Base-by-base conservation (phyloP, 2,113 vertebrate genomes). In the Fregata magnificens region DNA sequence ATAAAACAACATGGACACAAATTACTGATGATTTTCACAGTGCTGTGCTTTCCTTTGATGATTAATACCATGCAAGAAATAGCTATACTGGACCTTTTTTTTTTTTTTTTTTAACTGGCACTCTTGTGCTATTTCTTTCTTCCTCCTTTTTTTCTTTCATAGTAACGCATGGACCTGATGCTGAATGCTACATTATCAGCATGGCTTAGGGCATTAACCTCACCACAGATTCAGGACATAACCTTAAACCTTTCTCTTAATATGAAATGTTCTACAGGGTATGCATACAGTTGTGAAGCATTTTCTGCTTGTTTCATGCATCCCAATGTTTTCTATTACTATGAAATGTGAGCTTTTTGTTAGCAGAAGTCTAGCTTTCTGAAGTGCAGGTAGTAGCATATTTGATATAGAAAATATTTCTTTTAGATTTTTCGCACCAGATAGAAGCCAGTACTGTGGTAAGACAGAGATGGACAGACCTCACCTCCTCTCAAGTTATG, bases 21-120 rank as follows among this genome's bases (percentile, higher is more conserved):
- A 90, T 90, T 92, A 69, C 73, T 91, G 70, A 80, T 82, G 45
- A 77, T 87, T 86, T 93, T 78, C 82, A 59, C 29, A 90, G 82
- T 44, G 31, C 38, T 89, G 34, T 67, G 24, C 81, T 92, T 85
- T 65, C 56, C 53, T 92, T 96, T 91, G 92, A 89, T 93, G 72
- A 86, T 86, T 83, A 82, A 93, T 86, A 72, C 36, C 62, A 40
- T 72, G 66, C 50, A 92, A 94, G 67, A 84, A 65, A 78, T 50
- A 71, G 38, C 36, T 26, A 70, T 18, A 62, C 9, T 50, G 31
- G 28, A 69, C 38, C 7, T 17, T 49, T 55, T 13, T 50, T 32
- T 20, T 36, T 18, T 52, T 34, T 52, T 50, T 80, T 38, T 56
- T 9, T 52, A 45, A 32, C 36, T 28, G 22, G 6, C 25, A 61